phyloP scores from a whole-genome alignment of 1,140 invertebrate genomes.

The Drosophila elegans region DNA sequence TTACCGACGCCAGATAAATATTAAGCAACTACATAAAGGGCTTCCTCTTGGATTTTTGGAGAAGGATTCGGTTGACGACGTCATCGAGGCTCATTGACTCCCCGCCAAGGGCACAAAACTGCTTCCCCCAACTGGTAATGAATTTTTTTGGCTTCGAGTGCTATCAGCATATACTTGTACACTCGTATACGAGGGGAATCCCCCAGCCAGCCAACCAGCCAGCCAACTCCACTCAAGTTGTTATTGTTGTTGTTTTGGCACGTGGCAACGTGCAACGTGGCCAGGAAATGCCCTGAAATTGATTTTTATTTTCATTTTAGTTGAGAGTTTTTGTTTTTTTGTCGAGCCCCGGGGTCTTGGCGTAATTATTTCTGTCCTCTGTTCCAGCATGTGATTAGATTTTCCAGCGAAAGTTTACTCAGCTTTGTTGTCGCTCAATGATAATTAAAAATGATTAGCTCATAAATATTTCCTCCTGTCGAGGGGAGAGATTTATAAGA shows the following conservation, averaged over 20 bases:
- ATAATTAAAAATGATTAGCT: conserved; percentile 77
- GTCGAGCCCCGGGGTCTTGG: conserved; percentile 8
- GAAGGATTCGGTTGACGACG: conserved; percentile 50
- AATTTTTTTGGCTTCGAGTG: conserved; percentile 68
- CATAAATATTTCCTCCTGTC: conserved; percentile 68
- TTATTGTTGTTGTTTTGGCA: conserved; percentile 64
- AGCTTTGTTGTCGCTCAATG: conserved; percentile 57
- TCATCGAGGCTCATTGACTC: conserved; percentile 61
- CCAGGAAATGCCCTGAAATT: conserved; percentile 58
- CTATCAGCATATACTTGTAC: conserved; percentile 14
- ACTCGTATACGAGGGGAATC: conserved; percentile 33
- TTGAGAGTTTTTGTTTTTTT: conserved; percentile 33
- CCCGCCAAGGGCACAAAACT: conserved; percentile 54
- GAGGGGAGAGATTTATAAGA: conserved; percentile 39
- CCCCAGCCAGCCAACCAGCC: not conserved
- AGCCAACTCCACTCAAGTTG: conserved; percentile 17
- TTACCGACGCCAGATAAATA: conserved; percentile 71
- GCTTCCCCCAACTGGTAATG: conserved; percentile 37
- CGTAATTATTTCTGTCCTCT: conserved; percentile 65
- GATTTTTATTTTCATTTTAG: conserved; percentile 77
- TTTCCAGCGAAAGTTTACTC: conserved; percentile 46
- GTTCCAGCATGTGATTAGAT: conserved; percentile 56
- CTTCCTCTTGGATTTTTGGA: conserved; percentile 27
- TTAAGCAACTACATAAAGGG: conserved; percentile 67
- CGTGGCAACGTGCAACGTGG: conserved; percentile 67